Conservation (phyloP, 2,888 invertebrate species). For the Nysson spinosus region DNA sequence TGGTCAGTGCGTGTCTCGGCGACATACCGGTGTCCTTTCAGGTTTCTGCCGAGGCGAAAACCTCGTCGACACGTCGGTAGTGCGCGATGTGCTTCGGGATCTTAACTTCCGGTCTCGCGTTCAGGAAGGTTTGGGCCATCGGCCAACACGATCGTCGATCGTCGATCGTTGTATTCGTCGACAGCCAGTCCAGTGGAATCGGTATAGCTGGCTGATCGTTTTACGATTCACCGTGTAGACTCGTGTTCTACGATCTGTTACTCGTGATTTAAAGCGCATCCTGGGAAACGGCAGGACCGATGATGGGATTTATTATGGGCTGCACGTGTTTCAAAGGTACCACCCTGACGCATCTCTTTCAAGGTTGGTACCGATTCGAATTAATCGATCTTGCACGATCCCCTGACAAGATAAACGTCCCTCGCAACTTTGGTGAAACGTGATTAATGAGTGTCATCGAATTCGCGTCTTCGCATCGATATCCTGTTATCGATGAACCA, state of each 20-base stretch:
- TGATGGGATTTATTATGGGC: conserved; percentile 97
- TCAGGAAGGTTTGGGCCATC: conserved; percentile 17
- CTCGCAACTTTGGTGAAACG: too few relatives aligned
- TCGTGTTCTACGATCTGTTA: conserved; percentile 8
- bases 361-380: conserved; percentile 63
- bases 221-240: conserved; percentile 23
- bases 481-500: too few relatives aligned
- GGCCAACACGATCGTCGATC: conserved; percentile 4
- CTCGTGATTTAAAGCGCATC: conserved; percentile 10
- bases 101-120: conserved; percentile 51
- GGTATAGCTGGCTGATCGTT: not conserved
- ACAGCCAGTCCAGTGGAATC: not conserved
- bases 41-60: conserved; percentile 15
- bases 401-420: too few relatives aligned
- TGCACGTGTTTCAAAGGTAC: conserved; percentile 94
- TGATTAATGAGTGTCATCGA: too few relatives aligned
- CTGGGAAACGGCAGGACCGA: conserved; percentile 77
- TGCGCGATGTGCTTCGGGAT: conserved; percentile 62
- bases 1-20: conserved; percentile 34
- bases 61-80: conserved; percentile 37
- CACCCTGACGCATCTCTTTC: conserved; percentile 73
- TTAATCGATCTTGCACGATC: too few relatives aligned
- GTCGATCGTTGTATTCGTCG: conserved; percentile 22
- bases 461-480: too few relatives aligned
- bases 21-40: not conserved